phyloP scores from a whole-genome alignment of 2,113 vertebrate species.

The Dipodomys merriami region DNA sequence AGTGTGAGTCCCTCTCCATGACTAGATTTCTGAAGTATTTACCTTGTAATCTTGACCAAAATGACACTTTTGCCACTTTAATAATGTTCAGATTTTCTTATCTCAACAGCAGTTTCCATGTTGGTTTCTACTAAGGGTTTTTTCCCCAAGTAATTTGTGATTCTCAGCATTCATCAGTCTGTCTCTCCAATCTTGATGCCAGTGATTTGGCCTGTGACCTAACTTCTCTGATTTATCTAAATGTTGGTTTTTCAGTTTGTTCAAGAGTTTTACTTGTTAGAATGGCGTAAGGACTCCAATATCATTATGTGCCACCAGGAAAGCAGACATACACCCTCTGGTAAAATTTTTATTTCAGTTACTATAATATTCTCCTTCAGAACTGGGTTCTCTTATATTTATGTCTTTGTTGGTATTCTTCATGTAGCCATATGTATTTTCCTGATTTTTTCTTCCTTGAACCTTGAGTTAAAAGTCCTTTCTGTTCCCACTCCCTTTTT shows the following conservation, averaged over 20 bases:
- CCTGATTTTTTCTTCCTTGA: background rate
- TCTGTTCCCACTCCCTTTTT: background rate
- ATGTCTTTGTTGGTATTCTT: background rate
- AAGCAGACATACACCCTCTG: background rate
- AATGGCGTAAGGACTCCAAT: background rate
- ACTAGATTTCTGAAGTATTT: background rate
- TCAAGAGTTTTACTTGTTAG: background rate
- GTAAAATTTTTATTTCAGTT: background rate
- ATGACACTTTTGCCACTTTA: background rate
- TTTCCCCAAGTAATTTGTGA: background rate
- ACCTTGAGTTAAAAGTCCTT: background rate
- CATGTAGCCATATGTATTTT: background rate
- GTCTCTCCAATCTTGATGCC: background rate
- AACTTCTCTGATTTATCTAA: background rate
- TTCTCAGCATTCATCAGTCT: background rate
- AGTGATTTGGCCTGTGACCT: background rate
- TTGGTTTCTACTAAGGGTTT: too few species aligned
- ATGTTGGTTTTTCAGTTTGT: background rate
- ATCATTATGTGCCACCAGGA: background rate
- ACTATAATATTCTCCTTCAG: background rate
- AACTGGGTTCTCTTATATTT: background rate
- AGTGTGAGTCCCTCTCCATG: background rate
- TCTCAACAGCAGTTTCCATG: background rate
- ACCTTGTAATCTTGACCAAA: background rate
- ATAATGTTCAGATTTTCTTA: background rate